These are phyloP conservation scores for Erethizon dorsatum DNA, from an alignment of 2,797 vertebrate species.

Conservation along the genomic window DNA sequence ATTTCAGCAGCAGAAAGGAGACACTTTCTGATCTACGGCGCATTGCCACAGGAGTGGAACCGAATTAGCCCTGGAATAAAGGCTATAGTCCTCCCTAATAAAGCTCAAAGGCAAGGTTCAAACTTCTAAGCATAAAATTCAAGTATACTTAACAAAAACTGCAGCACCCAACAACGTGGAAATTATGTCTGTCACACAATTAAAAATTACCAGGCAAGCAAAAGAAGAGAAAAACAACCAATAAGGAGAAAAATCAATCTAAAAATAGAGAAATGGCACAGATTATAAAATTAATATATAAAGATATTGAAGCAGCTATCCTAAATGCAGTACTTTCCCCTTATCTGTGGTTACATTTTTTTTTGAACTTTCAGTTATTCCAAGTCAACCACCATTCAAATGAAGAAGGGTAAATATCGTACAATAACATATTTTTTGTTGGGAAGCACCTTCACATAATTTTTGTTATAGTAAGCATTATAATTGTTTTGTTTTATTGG, in stretches of 20 bases:
- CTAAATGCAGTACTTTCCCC: neutral
- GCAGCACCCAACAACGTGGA: neutral
- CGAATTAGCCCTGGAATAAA: constrained; percentile 12
- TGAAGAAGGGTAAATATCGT: neutral
- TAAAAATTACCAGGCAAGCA: neutral
- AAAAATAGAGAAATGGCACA: constrained; percentile 16
- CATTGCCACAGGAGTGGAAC: neutral
- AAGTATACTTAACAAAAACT: neutral
- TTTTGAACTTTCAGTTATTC: neutral
- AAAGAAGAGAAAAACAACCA: neutral
- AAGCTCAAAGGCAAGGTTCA: neutral
- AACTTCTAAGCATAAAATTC: neutral
- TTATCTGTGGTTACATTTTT: neutral
- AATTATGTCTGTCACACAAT: neutral
- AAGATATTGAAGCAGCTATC: neutral
- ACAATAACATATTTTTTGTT: neutral
- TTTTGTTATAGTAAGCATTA: neutral
- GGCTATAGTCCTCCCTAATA: neutral
- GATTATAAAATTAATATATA: neutral
- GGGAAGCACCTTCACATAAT: neutral
- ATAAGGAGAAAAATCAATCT: neutral
- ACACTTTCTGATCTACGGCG: neutral
- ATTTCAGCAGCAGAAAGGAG: constrained; percentile 47
- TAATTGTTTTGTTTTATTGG: neutral
- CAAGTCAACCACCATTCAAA: neutral